Evolutionary conservation across 2,888 invertebrate species (phyloP), one percentile per base, ranked within the genome.

Genomic region (Drosophila prolongata): DNA sequence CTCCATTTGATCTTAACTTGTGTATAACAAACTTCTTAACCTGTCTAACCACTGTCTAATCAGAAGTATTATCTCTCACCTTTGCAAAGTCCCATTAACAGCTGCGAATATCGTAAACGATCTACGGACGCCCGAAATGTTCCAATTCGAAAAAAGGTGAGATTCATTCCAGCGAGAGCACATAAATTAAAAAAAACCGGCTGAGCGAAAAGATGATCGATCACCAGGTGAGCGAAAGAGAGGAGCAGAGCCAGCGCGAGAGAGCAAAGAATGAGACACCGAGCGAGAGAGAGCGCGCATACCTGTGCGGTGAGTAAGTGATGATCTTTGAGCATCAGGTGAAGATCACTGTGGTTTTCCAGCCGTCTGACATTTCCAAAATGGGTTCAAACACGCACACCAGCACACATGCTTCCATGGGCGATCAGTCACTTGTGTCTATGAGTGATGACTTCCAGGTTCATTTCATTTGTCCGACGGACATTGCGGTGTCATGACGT

Each of bases 71-170:
- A 53, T 38, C 24, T 53, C 71, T 53, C 71, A 16, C 57, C 49
- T 38, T 16, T 6, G 47, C 47, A 6, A 56, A 77, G 52, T 67
- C 69, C 60, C 55, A 76, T 49, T 54, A 19, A 53, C 49, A 16
- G 40, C 49, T 14, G 11, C 30, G 78, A 84, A 87, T 89, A 86
- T 87, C 86, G 89, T 86, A 65, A 75, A 86, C 87, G 89, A 74
- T 84, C 65, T 69, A 34, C 42, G 4, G 6, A 13, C 64, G 47
- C 74, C 67, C 55, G 60, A 65, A 58, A 34, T 55, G 68, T 87
- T 88, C 89, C 82, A 86, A 86, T 89, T 79, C 74, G 86, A 86
- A 81, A 67, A 66, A 71, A 81, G 86, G 88, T 86, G 86, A 86
- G 81, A 80, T 89, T 88, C 84, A 88, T 80, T 88, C 76, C 56